phyloP scores from a whole-genome alignment of 2,888 invertebrate species.

The Temnothorax rugatulus region DNA sequence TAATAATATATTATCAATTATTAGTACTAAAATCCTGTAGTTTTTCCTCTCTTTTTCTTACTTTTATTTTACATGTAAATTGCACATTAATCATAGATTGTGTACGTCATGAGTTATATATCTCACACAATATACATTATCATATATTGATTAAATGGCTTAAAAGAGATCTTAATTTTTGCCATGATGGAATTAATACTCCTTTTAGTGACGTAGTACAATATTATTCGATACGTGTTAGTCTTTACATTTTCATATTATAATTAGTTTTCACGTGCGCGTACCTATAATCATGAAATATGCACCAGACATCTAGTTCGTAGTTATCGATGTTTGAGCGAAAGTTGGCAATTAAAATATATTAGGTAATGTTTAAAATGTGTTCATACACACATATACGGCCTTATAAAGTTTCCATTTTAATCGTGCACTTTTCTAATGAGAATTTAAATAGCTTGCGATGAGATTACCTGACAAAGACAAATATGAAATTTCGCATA shows the following conservation, averaged over 20 bases:
- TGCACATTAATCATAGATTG: neutral
- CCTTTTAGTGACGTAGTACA: neutral
- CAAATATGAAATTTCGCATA: constrained; percentile 9
- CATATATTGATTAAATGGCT: neutral
- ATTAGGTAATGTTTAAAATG: neutral
- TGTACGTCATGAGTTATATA: neutral
- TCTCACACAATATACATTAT: neutral
- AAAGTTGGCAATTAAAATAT: constrained; percentile 35
- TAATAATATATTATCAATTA: neutral
- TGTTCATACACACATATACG: too few species aligned
- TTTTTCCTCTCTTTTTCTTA: neutral
- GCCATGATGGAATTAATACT: neutral
- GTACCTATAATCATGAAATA: neutral
- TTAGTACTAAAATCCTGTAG: neutral
- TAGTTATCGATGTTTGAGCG: constrained; percentile 8
- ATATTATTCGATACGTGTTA: neutral
- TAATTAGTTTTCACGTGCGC: neutral
- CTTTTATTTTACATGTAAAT: neutral
- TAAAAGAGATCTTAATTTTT: neutral
- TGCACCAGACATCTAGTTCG: neutral
- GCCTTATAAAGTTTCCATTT: neutral
- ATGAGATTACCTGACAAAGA: constrained; percentile 20
- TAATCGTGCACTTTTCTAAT: constrained; percentile 23
- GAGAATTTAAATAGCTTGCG: constrained; percentile 39
- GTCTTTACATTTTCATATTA: constrained; percentile 1